Base-by-base conservation (phyloP, 2,888 invertebrate genomes). In the Aspidiotus rigidus region DNA sequence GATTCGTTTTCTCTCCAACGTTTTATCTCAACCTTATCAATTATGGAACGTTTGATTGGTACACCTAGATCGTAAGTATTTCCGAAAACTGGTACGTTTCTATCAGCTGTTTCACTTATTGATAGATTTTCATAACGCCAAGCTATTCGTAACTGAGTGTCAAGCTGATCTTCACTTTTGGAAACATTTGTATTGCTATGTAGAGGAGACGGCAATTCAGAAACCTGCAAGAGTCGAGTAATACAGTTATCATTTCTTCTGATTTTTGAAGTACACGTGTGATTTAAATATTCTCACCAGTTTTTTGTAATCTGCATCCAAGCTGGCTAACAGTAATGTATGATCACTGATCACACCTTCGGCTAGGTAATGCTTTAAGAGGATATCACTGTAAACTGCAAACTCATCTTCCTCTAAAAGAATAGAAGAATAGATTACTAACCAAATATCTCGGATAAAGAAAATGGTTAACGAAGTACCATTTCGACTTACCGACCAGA, bases 41-140 rank as follows among this genome's bases (percentile, higher is more conserved):
- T 7, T 16, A 54, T 6, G 28, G 66, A 66, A 10, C 55, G 42
- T 39, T 57, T 56, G 7, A 66, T 55, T 41, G 9, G 49, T 11
- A 44, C 44, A 1, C 56, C 42, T 49, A 66, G 79, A 79, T 93
- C 92, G 80, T 87, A 93, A 76, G 87, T 85, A 77, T 92, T 90
- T 0, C 90, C 90, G 78, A 88, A 86, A n/a, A 62, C 53, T 17
- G 61, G 59, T n/a, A 41, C 62, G 13, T 41, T 61, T 41, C 17
- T 59, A 9, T 59, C 60, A 9, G 55, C 49, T 0, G 81, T 78
- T 73, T 87, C 84, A 0, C 85, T 81, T 70, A 84, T 81, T 42
- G 83, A 83, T 73, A 90, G 81, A 72, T 89, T 86, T 76, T 90
- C 87, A 78, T 94, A 94, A 71, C 93, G 82, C 89, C 93, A 94